A percentile compares a stretch with the other conserved stretches of the same genome.
phyloP scores from a whole-genome alignment of 1,140 invertebrate species.

The Wasmannia auropunctata region DNA sequence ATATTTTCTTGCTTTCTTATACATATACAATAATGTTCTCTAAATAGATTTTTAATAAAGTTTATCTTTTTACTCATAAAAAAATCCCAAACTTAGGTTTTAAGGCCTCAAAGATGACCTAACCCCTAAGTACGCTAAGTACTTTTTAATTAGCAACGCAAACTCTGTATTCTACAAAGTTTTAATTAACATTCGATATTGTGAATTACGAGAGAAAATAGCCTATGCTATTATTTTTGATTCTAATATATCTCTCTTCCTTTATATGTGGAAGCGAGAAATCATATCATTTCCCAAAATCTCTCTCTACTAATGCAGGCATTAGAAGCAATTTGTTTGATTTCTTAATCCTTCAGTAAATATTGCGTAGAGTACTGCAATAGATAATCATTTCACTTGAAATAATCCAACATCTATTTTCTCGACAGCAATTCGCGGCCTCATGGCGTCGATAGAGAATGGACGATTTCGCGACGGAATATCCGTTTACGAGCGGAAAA shows the following conservation, averaged over 20 bases:
- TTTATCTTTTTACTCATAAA: too few species aligned
- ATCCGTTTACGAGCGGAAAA: constrained; percentile 22
- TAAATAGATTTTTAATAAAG: too few species aligned
- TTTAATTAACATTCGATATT: not conserved
- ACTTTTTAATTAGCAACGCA: too few species aligned
- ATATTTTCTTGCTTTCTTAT: too few species aligned
- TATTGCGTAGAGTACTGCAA: not conserved
- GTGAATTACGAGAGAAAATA: not conserved
- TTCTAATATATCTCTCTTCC: not conserved
- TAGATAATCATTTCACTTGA: not conserved
- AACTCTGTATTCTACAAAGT: too few species aligned
- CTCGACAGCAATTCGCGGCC: not conserved
- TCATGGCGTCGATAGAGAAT: not conserved
- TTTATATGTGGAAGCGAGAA: not conserved
- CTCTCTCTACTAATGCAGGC: not conserved
- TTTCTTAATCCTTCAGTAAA: not conserved
- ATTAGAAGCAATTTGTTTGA: too few species aligned
- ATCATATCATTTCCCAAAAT: not conserved
- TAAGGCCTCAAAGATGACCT: too few species aligned
- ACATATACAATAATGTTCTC: too few species aligned
- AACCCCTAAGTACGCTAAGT: too few species aligned
- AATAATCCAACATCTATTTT: constrained; percentile 1
- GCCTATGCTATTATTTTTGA: not conserved
- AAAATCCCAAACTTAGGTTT: too few species aligned
- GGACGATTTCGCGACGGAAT: not conserved